These are phyloP conservation scores for Anas capensis DNA, from an alignment of 2,797 vertebrate species.

Conservation along the genomic window DNA sequence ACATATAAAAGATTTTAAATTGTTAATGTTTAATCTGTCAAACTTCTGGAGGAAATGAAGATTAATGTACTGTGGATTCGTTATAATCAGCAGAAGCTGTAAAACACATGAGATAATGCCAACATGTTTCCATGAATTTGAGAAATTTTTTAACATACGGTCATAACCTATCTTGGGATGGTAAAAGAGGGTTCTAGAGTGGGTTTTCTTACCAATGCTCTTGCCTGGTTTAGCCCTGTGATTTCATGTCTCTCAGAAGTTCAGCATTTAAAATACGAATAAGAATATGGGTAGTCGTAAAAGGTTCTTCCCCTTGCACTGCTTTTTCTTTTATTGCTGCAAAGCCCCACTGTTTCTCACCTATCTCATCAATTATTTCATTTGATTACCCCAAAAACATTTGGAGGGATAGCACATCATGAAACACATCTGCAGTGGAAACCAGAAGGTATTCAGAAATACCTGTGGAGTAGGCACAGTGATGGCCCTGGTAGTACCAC, in stretches of 20 bases:
- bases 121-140: neutral
- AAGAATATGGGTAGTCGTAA: neutral
- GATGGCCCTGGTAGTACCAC: neutral
- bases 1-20: neutral
- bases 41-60: neutral
- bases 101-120: neutral
- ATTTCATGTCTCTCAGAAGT: neutral
- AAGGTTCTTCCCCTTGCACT: neutral
- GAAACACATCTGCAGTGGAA: neutral
- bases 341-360: neutral
- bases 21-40: constrained; percentile 15
- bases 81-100: neutral
- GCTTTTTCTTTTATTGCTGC: neutral
- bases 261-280: neutral
- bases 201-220: neutral
- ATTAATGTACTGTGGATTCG: neutral
- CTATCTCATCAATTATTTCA: neutral
- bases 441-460: neutral
- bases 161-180: neutral
- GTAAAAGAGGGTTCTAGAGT: neutral
- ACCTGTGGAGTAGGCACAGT: neutral
- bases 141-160: neutral
- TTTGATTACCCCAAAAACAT: neutral
- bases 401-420: neutral
- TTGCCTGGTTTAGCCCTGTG: neutral